Base-by-base conservation (phyloP, 1,140 invertebrate genomes). In the Elymnias hypermnestra region DNA sequence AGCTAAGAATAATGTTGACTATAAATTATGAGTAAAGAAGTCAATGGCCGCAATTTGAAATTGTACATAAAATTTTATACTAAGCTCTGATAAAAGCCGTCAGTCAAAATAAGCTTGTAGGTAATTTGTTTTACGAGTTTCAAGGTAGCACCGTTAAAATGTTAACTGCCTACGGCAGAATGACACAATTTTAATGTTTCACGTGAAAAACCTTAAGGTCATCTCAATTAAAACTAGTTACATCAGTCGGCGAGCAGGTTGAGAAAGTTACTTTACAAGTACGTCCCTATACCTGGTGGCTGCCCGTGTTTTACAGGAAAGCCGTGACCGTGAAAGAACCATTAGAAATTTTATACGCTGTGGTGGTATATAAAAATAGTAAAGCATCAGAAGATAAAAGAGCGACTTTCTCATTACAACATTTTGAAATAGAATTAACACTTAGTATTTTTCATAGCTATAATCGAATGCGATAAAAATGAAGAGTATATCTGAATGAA, bases 121-220 rank as follows among this genome's bases (percentile, higher is more conserved):
- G 46, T 38, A 49, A 49, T 49, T 49, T 49, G 15, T 49, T 49
- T 49, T 49, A 49, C 21, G 38, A 49, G 28, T 42, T 45, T 45
- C 13, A 39, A 49, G 46, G 33, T 40, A 41, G 29, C 21, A 39
- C 14, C 19, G 15, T 12, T 33, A 41, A 35, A 40, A 25, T 26
- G 38, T 21, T 41, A 7, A 41, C 33, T 25, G 7, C 25, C 14
- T 36, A 10, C n/a, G 18, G 28, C 25, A 13, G 44, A 19, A 9
- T 21, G 29, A 8, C 22, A 33, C 13, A 44, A 39, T 52, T 52
- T 52, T 52, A 52, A 45, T 52, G 49, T 40, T 45, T 52, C 26
- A 26, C 6, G 22, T 40, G 29, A 40, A 47, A n/a, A 52, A 52
- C 35, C 49, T 40, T 35, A 21, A 25, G 49, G 36, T 45, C 49